Evolutionary conservation across 2,888 invertebrate species (phyloP).

Genomic region (Cylloceria caligata): DNA sequence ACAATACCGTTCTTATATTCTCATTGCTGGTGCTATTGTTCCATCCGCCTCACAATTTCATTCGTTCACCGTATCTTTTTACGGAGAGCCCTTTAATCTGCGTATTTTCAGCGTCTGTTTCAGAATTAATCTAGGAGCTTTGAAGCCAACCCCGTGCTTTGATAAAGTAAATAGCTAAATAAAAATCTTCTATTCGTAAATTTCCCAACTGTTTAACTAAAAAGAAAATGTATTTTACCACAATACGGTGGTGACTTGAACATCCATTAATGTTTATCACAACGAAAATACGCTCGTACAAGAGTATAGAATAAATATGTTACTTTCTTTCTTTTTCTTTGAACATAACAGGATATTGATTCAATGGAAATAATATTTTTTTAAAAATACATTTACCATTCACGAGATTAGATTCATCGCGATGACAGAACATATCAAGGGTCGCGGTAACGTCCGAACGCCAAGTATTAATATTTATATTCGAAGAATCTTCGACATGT

Average conservation of each 20-base stretch:
- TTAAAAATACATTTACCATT: slow-evolving; percentile 21
- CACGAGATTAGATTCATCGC: slow-evolving; percentile 7
- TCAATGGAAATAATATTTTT: slow-evolving; percentile 26
- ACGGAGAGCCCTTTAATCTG: slow-evolving; percentile 65
- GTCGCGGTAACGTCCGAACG: too few species aligned
- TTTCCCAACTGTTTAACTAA: slow-evolving; percentile 33
- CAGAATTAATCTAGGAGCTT: slow-evolving; percentile 39
- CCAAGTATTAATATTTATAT: not conserved
- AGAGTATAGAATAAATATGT: slow-evolving; percentile 37
- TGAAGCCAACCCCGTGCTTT: slow-evolving; percentile 19
- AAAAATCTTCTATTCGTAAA: slow-evolving; percentile 61
- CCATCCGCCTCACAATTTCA: slow-evolving; percentile 19
- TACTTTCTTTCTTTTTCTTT: slow-evolving; percentile 13
- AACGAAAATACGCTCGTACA: slow-evolving; percentile 28
- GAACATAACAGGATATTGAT: slow-evolving; percentile 13
- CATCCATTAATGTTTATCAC: not conserved
- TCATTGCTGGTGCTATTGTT: slow-evolving; percentile 11
- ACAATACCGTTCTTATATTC: slow-evolving; percentile 38
- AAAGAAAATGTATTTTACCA: not conserved
- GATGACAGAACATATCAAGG: too few species aligned
- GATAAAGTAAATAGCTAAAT: slow-evolving; percentile 61
- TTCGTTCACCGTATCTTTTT: slow-evolving; percentile 48
- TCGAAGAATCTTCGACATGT: not conserved
- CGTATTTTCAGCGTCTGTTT: slow-evolving; percentile 46
- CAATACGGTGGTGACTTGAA: not conserved